Evolutionary conservation across 2,797 vertebrate species (phyloP).

Genomic region (Rhabdophis nuchalis): DNA sequence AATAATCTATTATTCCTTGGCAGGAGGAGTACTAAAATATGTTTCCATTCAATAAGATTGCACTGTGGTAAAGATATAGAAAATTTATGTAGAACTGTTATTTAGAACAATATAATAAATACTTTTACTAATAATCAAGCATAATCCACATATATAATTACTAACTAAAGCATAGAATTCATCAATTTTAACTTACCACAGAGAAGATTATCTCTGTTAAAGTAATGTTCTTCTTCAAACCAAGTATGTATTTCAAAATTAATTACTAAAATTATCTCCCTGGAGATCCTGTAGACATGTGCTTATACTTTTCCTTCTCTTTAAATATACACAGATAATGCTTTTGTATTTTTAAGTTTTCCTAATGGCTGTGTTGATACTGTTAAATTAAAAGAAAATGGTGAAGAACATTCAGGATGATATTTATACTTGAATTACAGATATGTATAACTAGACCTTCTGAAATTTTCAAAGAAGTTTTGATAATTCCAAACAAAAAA

Average conservation of each 20-base stretch:
- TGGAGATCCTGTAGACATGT: background rate
- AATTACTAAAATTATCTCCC: background rate
- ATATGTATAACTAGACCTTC: background rate
- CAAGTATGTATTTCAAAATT: background rate
- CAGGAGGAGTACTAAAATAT: conserved; percentile 51
- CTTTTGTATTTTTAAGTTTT: background rate
- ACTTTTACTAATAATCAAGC: conserved; percentile 5
- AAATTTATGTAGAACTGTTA: conserved; percentile 57
- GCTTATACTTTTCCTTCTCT: background rate
- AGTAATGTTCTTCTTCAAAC: conserved; percentile 42
- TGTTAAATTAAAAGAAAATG: background rate
- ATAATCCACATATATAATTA: background rate
- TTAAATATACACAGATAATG: background rate
- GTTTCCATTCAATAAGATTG: conserved; percentile 25
- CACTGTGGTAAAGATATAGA: background rate
- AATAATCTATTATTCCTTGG: conserved; percentile 54
- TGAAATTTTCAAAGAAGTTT: background rate
- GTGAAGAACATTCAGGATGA: background rate
- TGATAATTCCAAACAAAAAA: background rate
- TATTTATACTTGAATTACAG: background rate
- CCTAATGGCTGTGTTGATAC: background rate
- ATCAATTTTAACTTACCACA: conserved; percentile 16
- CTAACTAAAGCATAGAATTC: conserved; percentile 18
- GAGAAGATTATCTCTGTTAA: conserved; percentile 24
- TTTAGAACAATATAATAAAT: conserved; percentile 41